Evolutionary conservation across 1,140 invertebrate genomes (phyloP), one percentile per base, ranked within the genome.

Genomic region (Ectropis grisescens): DNA sequence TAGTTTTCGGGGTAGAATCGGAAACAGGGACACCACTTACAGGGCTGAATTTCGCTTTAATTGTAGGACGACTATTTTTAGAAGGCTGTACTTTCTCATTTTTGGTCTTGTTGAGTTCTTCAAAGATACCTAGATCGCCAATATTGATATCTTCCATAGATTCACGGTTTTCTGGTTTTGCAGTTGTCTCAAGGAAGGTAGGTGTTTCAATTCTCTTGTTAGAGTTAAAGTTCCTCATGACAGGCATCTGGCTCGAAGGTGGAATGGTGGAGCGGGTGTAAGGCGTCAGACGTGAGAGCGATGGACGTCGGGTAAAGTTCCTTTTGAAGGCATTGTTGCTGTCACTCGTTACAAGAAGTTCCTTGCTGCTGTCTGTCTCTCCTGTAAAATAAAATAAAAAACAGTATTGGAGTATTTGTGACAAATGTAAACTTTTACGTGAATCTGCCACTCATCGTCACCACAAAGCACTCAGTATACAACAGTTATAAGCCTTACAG

Each of bases 291-390:
- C 75, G 60, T 2, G 71, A 56, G 2, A 54, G 54, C 0, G 64
- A 69, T 1, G 75, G 75, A 0, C 69, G 56, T 0, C 75, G 52
- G 1, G 70, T 78, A 29, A 57, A 75, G 37, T 72, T 80, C 19
- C 70, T 55, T 32, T 56, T 68, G 4, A 62, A 53, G 4, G 39
- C 54, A 33, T 75, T 75, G 29, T 37, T 68, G 29, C 61, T 71
- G 34, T 80, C 75, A 16, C 75, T 80, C 0, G 72, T 80, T 26
- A 78, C 56, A 1, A 80, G 58, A 3, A 80, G 33, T 31, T 80
- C 75, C 25, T 71, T 68, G 40, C 71, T 79, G 39, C 64, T 79
- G 24, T 79, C 72, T 9, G 31, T 36, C 29, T 61, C 60, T 22
- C 46, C 52, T 62, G 42, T 12, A 41, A 41, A 29, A 13, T 15